These are phyloP conservation scores for silkworm (Bombyx mori) DNA, from an alignment of 1,140 invertebrate species.

Conservation along the genomic window DNA sequence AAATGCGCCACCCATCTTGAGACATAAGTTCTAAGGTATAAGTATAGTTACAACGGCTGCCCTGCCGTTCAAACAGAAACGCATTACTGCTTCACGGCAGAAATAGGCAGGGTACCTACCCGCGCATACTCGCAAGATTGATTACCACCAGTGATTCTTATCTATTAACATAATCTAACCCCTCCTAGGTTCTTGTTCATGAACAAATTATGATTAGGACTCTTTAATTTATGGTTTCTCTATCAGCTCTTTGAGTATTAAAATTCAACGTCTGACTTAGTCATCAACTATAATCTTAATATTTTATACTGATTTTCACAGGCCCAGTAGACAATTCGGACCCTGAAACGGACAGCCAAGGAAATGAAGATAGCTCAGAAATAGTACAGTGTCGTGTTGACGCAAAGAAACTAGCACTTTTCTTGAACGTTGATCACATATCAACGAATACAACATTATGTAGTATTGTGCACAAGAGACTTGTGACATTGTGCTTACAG, in stretches of 20 bases:
- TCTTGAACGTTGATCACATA: constrained; percentile 60
- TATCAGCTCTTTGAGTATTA: neutral
- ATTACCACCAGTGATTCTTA: too few relatives aligned
- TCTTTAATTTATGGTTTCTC: neutral
- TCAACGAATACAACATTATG: constrained; percentile 52
- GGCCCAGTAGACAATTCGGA: constrained; percentile 60
- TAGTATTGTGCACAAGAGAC: constrained; percentile 58
- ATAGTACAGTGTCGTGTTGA: constrained; percentile 56
- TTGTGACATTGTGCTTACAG: constrained; percentile 53
- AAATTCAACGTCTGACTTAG: neutral
- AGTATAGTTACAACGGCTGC: too few relatives aligned
- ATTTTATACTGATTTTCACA: constrained; percentile 14
- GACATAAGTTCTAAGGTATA: too few relatives aligned
- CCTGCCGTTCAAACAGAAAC: too few relatives aligned
- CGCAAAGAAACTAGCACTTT: constrained; percentile 63
- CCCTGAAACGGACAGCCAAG: constrained; percentile 52
- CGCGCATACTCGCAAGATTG: too few relatives aligned
- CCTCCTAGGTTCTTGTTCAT: too few relatives aligned
- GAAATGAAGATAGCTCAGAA: constrained; percentile 43
- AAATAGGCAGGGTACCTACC: too few relatives aligned
- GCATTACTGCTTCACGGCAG: too few relatives aligned
- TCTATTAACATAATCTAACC: too few relatives aligned
- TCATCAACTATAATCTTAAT: neutral
- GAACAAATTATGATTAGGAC: neutral
- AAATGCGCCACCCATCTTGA: too few relatives aligned